Evolutionary conservation across 2,797 vertebrate species (phyloP), one percentile per base, ranked within the genome.

Genomic region (Phalloptychus januarius): DNA sequence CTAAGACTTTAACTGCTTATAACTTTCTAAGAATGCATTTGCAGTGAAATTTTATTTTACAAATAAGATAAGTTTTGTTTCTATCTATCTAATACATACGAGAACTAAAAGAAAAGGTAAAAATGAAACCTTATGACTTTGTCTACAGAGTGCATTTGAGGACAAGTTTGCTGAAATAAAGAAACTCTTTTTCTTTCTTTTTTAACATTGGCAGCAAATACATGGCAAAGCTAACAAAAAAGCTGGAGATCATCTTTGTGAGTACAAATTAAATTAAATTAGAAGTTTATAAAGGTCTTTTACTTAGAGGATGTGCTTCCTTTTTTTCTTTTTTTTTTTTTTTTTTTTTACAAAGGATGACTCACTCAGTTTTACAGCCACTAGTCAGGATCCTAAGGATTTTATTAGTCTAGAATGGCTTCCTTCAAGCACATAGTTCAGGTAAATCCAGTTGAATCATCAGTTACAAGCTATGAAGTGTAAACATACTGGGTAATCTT

Each of bases 321-420:
- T 50, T 72, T 72, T 1, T 77, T 83, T 69, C 61, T 11, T 50
- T 69, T 72, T n/a, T 78, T 81, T 70, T 76, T 82, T n/a, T 58
- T 12, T 48, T 63, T 72, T n/a, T 78, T 82, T 70, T 8, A 71
- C 69, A 69, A 42, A 42, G 70, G 56, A 72, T 91, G 83, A 92
- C 75, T 92, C 87, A 90, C 28, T 65, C 2, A 28, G 52, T 77
- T 75, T 23, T 85, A 79, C 70, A 81, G 58, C 52, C 75, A 69
- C 48, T 74, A 71, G 71, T 84, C 50, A 71, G 48, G 23, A 73
- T 75, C 50, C 20, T 38, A 71, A 6, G 8, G 12, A 23, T 78
- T 74, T 78, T 44, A 74, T 80, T 54, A 46, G 67, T 77, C 65
- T 67, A 76, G 69, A 58, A 48, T 69, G 44, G 0, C 7, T 44